Evolutionary conservation across 2,113 vertebrate species (phyloP), one percentile per base, ranked within the genome.

Genomic region (Anser brachyrhynchus): DNA sequence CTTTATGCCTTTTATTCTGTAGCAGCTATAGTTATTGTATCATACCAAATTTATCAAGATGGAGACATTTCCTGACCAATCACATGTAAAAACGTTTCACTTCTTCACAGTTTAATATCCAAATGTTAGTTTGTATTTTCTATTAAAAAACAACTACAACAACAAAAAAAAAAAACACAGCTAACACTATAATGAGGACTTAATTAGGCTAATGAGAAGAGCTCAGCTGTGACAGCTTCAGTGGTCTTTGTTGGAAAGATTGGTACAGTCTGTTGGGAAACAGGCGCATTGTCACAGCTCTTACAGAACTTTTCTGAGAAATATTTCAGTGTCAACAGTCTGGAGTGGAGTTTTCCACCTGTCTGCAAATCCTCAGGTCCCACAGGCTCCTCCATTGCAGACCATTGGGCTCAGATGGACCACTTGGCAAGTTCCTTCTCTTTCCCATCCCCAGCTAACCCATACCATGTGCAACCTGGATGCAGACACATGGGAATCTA

Each of bases 1-100:
- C 73, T 94, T 93, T 90, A 58, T 87, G 54, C 17, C 69, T 89
- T 92, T 84, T 73, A 61, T 80, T 70, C 37, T 74, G 31, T 80
- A 11, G 4, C 80, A 43, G 39, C 67, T 87, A 46, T 35, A 72
- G 61, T 79, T 95, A 80, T 54, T 89, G 41, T 28, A 65, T n/a
- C 28, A 58, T 62, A 15, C 8, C 43, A 84, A 57, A 88, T 67
- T 81, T 81, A 43, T 91, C 20, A 29, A 71, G 5, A 41, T 77
- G 33, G 7, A 49, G 23, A 92, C 43, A 73, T 58, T n/a, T 91
- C 81, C 49, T 87, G 43, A 51, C 9, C 14, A 78, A 49, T 52
- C 33, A 44, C 16, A 35, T 35, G 21, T 72, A 62, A 69, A 90
- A 93, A 23, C 8, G n/a, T 35, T 55, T 46, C 18, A 52, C 3